Percentiles rank a stretch among this genome's conserved stretches.
Evolutionary conservation across 2,113 vertebrate species (phyloP).

Genomic region (Rhagologus leucostigma): DNA sequence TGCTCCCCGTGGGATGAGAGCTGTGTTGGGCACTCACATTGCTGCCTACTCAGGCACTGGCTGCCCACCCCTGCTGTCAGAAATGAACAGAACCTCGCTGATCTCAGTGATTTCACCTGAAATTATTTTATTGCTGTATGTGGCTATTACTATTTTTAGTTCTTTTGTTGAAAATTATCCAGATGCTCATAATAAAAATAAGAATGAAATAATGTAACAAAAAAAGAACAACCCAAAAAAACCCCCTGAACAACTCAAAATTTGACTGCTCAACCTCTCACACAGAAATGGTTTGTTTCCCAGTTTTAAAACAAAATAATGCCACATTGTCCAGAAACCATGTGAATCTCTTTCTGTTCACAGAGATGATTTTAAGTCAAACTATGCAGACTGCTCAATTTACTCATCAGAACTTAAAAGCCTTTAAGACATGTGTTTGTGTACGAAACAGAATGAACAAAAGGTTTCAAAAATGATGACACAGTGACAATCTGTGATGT

Average conservation of each 20-base stretch:
- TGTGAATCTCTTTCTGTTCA: background rate
- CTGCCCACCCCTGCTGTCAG: background rate
- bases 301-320: background rate
- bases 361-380: background rate
- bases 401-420: background rate
- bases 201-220: background rate
- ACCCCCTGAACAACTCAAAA: background rate
- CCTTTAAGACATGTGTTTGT: background rate
- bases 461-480: background rate
- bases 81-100: background rate
- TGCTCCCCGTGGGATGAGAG: rapidly evolving
- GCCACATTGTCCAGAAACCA: background rate
- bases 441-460: background rate
- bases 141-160: background rate
- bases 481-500: background rate
- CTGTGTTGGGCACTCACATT: rapidly evolving
- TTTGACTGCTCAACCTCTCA: background rate
- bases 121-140: background rate
- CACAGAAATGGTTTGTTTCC: background rate
- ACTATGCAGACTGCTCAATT: background rate
- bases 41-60: background rate
- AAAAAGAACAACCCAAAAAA: background rate
- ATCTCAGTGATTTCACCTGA: background rate
- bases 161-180: background rate
- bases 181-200: background rate